A percentile compares a stretch with the other conserved stretches of the same genome.
These are phyloP conservation scores for Norana najaformis DNA, from an alignment of 2,888 invertebrate genomes.

Conservation along the genomic window DNA sequence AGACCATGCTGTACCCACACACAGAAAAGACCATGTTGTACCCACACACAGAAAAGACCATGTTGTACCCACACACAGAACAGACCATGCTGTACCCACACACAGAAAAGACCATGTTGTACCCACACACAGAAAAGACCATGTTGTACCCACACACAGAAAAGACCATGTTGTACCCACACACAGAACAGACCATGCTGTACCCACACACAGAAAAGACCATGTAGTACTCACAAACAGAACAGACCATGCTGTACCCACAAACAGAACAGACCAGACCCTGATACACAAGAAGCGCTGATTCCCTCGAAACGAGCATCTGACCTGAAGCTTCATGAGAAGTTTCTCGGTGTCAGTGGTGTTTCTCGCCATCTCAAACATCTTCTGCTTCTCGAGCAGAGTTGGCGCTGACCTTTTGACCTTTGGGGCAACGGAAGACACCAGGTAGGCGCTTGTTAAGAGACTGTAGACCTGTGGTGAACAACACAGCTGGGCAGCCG, in stretches of 20 bases:
- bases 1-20: background rate
- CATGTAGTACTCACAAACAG: background rate
- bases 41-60: background rate
- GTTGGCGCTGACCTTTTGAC: constrained; percentile 25
- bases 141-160: background rate
- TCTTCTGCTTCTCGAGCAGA: constrained; percentile 27
- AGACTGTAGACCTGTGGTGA: constrained; percentile 1
- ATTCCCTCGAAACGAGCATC: too few species aligned
- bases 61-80: background rate
- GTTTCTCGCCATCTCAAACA: constrained; percentile 28
- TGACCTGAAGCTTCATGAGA: constrained; percentile 30
- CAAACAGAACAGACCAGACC: background rate
- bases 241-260: background rate
- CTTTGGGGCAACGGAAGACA: background rate
- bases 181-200: background rate
- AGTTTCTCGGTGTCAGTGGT: constrained; percentile 28
- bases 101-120: background rate
- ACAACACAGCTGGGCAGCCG: background rate
- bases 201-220: background rate
- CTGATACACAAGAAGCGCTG: too few species aligned
- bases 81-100: background rate
- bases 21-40: too few species aligned
- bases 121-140: too few species aligned
- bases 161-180: background rate
- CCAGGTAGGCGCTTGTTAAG: background rate